These are phyloP conservation scores for Myotis davidii DNA, from an alignment of 2,113 vertebrate genomes.

Conservation along the genomic window DNA sequence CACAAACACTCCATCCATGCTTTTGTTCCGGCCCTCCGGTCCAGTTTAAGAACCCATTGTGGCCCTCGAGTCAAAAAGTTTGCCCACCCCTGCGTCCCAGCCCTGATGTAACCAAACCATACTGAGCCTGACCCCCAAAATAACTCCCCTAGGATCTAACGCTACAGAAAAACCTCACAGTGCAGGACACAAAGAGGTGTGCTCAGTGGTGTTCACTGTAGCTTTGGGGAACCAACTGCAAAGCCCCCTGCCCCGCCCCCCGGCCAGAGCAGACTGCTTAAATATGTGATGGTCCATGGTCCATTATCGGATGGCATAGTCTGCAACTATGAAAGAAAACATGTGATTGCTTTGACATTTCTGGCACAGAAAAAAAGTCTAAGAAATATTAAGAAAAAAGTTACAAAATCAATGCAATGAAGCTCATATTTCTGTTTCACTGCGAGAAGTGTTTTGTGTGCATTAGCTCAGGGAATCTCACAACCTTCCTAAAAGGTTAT, in stretches of 20 bases:
- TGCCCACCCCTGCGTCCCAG: no score
- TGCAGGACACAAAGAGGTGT: neutral
- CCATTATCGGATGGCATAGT: neutral
- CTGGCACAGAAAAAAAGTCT: neutral
- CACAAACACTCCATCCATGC: no score
- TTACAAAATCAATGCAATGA: neutral
- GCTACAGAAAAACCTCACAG: neutral
- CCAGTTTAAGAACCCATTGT: no score
- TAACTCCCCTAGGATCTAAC: no score
- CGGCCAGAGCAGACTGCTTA: neutral
- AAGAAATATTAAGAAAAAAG: neutral
- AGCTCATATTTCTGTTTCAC: neutral
- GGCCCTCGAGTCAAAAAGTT: no score
- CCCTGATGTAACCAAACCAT: neutral
- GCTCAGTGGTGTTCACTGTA: fast-evolving
- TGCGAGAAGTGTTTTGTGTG: neutral
- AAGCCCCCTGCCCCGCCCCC: fast-evolving
- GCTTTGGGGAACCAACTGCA: fast-evolving
- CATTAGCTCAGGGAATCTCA: neutral
- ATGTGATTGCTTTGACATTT: neutral
- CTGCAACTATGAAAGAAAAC: neutral
- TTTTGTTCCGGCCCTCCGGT: no score
- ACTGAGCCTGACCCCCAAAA: fast-evolving
- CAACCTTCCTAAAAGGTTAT: neutral
- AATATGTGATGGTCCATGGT: neutral